A percentile compares a stretch with the other conserved stretches of the same genome.
These are phyloP conservation scores for Psephotus haematonotus DNA, from an alignment of 2,113 vertebrate species.

Conservation along the genomic window DNA sequence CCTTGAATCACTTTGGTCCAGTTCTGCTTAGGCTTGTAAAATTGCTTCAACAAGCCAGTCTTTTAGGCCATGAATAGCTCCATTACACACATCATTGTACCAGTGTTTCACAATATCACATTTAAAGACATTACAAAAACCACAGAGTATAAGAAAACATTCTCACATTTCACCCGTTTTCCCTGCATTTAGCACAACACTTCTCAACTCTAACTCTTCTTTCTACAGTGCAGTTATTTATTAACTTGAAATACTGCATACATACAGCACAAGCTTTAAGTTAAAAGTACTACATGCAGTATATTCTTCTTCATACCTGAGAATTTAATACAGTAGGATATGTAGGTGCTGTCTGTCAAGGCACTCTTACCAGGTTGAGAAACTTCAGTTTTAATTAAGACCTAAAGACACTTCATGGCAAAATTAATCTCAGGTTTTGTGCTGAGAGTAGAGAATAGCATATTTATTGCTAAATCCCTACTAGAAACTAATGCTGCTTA, in stretches of 20 bases:
- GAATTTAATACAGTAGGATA: not conserved
- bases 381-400: constrained; percentile 28
- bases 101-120: fast-evolving
- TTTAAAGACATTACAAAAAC: not conserved
- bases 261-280: not conserved
- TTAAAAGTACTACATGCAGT: not conserved
- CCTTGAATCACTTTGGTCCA: not conserved
- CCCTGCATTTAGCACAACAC: not conserved
- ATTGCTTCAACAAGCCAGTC: not conserved
- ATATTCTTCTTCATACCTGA: not conserved
- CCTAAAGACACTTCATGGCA: not conserved
- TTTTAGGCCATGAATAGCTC: not conserved
- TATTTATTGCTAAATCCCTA: not conserved
- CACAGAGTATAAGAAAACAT: not conserved
- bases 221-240: not conserved
- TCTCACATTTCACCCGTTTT: not conserved
- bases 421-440: constrained; percentile 28
- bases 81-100: not conserved
- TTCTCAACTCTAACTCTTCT: not conserved
- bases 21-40: not conserved
- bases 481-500: not conserved
- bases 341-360: not conserved
- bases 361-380: not conserved
- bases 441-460: not conserved
- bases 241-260: not conserved